Conservation (phyloP, 2,888 invertebrate genomes). For the Brachypalpus laphriformis region DNA sequence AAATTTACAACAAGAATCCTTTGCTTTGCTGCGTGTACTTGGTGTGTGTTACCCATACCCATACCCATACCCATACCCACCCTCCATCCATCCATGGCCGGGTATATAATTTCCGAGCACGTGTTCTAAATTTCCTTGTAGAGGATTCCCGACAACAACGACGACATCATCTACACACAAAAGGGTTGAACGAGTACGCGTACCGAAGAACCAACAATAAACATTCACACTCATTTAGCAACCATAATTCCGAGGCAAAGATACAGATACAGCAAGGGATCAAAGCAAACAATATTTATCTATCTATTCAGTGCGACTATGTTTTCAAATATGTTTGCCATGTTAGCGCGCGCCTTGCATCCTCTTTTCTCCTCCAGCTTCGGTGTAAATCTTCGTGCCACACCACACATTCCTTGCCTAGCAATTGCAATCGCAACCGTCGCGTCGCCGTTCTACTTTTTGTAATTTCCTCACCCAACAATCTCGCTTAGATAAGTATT, state of each 20-base stretch:
- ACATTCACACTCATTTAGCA: constrained; percentile 65
- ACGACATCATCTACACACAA: constrained; percentile 9
- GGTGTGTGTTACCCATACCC: too few species aligned
- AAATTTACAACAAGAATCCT: constrained; percentile 70
- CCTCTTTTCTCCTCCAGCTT: too few species aligned
- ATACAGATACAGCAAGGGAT: constrained; percentile 38
- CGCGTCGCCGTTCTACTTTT: constrained; percentile 54
- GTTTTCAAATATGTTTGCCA: constrained; percentile 60
- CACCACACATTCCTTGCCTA: constrained; percentile 8
- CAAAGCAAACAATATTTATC: constrained; percentile 70
- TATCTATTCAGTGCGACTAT: constrained; percentile 56
- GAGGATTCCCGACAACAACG: constrained; percentile 21
- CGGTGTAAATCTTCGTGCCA: constrained; percentile 11
- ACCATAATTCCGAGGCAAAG: constrained; percentile 66
- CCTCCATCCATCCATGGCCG: too few species aligned
- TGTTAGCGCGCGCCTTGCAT: constrained; percentile 63
- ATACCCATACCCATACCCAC: too few species aligned
- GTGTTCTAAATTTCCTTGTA: constrained; percentile 71
- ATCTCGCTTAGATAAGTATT: constrained; percentile 1
- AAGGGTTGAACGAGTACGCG: too few species aligned
- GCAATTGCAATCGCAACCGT: background rate
- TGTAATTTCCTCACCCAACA: constrained; percentile 50
- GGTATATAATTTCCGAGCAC: constrained; percentile 72
- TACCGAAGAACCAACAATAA: constrained; percentile 54
- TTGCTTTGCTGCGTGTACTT: constrained; percentile 26